Conservation (phyloP, 2,888 invertebrate genomes). For the Coelinius sp. region DNA sequence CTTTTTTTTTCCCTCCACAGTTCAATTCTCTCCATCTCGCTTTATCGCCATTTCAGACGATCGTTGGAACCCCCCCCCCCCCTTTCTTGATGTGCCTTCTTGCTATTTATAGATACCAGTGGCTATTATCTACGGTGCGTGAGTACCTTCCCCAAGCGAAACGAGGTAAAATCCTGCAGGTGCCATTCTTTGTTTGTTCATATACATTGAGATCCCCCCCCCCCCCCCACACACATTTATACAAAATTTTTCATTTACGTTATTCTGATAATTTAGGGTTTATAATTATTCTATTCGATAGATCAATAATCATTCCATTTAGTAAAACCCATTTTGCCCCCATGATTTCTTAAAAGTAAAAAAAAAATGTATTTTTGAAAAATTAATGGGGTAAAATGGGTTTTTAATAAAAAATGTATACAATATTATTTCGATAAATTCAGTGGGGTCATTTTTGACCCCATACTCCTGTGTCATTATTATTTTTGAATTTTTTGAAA, state of each 20-base stretch:
- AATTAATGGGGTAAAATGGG: too few species aligned
- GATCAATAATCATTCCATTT: too few species aligned
- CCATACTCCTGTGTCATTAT: too few species aligned
- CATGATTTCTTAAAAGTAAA: too few species aligned
- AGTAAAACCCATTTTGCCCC: too few species aligned
- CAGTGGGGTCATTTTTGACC: not conserved
- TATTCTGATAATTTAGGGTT: not conserved
- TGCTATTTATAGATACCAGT: constrained; percentile 51
- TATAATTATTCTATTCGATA: not conserved
- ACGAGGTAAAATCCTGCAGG: constrained; percentile 28
- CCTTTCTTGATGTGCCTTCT: not conserved
- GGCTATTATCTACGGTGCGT: constrained; percentile 53
- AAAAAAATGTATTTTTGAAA: too few species aligned
- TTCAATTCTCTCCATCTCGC: constrained; percentile 3
- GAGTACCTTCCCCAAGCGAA: constrained; percentile 35
- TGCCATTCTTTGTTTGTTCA: constrained; percentile 9
- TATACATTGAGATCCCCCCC: too few species aligned
- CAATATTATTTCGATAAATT: not conserved
- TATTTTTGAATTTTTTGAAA: not conserved
- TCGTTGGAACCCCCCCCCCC: constrained; percentile 12
- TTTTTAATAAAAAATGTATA: too few species aligned
- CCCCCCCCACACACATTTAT: too few species aligned
- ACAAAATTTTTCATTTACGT: not conserved
- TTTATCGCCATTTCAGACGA: constrained; percentile 18
- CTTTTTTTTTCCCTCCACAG: not conserved